These are phyloP conservation scores for Corythornis vintsioides DNA, from an alignment of 2,113 vertebrate species.

Conservation along the genomic window DNA sequence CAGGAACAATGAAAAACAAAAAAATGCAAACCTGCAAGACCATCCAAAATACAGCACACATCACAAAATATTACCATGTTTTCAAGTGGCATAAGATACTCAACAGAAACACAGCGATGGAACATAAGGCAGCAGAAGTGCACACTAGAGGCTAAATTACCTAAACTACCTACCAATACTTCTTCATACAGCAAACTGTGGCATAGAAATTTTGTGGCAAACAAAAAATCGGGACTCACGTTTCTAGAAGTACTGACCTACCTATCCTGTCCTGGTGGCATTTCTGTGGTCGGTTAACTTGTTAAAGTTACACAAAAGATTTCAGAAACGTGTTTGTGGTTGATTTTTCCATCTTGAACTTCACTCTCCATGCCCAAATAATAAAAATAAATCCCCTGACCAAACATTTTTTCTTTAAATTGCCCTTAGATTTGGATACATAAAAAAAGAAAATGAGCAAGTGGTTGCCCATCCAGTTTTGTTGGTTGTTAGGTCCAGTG, in stretches of 20 bases:
- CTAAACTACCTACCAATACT: neutral
- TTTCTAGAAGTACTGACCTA: neutral
- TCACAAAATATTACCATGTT: neutral
- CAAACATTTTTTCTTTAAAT: neutral
- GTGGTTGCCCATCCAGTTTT: neutral
- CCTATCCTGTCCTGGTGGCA: neutral
- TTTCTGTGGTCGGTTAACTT: neutral
- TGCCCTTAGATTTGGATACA: neutral
- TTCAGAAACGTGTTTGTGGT: neutral
- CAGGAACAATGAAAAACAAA: neutral
- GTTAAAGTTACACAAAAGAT: neutral
- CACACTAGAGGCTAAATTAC: neutral
- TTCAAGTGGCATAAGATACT: neutral
- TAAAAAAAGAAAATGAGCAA: neutral
- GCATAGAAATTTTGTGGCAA: neutral
- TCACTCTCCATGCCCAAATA: neutral
- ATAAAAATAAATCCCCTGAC: neutral
- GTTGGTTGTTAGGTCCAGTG: neutral
- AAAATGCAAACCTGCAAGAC: neutral
- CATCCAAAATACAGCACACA: conserved; percentile 6
- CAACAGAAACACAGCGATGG: neutral
- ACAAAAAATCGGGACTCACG: neutral
- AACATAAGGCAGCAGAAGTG: neutral
- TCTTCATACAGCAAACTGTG: neutral
- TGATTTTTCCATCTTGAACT: neutral